Conservation (phyloP, 2,113 vertebrate species). For the Glaucidium brasilianum region DNA sequence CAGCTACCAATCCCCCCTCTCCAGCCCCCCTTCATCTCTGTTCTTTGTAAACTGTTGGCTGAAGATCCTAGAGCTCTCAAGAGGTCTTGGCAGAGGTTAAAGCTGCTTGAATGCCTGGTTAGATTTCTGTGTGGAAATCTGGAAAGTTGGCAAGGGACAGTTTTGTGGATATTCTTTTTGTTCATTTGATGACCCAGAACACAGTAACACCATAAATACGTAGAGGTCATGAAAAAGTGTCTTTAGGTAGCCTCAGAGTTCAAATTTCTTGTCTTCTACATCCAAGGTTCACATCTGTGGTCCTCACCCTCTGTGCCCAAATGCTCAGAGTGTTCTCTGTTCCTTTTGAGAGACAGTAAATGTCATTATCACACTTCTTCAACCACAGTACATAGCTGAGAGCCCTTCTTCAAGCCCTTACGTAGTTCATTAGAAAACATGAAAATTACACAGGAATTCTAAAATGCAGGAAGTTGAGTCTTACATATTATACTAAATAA, state of each 20-base stretch:
- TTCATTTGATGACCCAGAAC: not conserved
- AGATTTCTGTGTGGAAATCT: slow-evolving; percentile 24
- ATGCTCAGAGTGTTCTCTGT: not conserved
- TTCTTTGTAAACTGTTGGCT: slow-evolving; percentile 15
- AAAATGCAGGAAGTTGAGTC: not conserved
- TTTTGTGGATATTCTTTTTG: not conserved
- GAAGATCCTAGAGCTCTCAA: not conserved
- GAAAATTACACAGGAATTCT: not conserved
- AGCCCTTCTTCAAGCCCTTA: not conserved
- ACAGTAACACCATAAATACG: not conserved
- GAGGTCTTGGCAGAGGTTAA: slow-evolving; percentile 44
- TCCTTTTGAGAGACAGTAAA: not conserved
- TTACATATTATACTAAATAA: not conserved
- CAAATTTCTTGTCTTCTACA: not conserved
- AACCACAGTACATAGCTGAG: not conserved
- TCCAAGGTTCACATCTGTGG: not conserved
- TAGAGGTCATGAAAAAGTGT: not conserved
- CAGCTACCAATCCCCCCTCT: not conserved
- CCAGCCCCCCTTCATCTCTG: not conserved
- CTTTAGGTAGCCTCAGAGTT: not conserved
- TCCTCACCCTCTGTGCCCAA: not conserved
- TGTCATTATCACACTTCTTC: not conserved
- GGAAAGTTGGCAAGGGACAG: not conserved
- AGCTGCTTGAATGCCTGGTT: not conserved
- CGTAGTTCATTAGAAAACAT: not conserved